phyloP scores from a whole-genome alignment of 92 coral and sea anemone species.

The Nematostella vectensis region DNA sequence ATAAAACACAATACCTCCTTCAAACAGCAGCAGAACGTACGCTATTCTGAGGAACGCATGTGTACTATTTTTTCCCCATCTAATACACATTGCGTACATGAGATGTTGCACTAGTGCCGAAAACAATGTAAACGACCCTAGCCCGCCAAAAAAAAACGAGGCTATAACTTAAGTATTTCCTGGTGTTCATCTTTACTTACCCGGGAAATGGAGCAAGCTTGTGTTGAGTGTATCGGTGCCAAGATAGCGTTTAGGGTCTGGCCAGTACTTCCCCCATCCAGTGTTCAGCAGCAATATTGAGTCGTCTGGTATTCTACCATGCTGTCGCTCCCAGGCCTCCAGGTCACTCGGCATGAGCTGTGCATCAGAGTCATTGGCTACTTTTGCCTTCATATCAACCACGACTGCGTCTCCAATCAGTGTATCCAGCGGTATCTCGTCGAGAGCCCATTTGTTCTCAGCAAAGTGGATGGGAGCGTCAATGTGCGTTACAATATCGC shows the following conservation, averaged over 20 bases:
- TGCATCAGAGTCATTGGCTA: slow-evolving; percentile 33
- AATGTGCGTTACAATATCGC: slow-evolving; percentile 68
- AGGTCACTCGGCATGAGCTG: slow-evolving; percentile 46
- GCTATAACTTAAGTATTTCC: no score
- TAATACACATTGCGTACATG: no score
- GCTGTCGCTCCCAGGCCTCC: slow-evolving; percentile 39
- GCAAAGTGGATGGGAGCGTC: slow-evolving; percentile 70
- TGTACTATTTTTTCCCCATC: no score
- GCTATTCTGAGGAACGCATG: no score
- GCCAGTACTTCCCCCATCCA: slow-evolving; percentile 64
- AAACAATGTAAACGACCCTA: no score
- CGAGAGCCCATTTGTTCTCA: slow-evolving; percentile 37
- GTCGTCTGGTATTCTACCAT: slow-evolving; percentile 44
- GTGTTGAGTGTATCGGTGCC: slow-evolving; percentile 46
- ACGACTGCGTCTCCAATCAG: slow-evolving; percentile 71
- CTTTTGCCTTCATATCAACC: slow-evolving; percentile 52
- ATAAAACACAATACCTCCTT: no score
- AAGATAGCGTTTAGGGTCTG: slow-evolving; percentile 35
- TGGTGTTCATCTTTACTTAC: no score
- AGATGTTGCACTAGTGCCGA: no score
- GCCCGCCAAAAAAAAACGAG: no score
- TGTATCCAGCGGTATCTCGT: slow-evolving; percentile 52
- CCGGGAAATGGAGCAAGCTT: slow-evolving; percentile 66
- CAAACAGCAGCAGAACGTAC: no score
- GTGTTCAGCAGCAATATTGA: slow-evolving; percentile 41